Evolutionary conservation across 2,113 vertebrate species (phyloP).

Genomic region (Tamias sibiricus): DNA sequence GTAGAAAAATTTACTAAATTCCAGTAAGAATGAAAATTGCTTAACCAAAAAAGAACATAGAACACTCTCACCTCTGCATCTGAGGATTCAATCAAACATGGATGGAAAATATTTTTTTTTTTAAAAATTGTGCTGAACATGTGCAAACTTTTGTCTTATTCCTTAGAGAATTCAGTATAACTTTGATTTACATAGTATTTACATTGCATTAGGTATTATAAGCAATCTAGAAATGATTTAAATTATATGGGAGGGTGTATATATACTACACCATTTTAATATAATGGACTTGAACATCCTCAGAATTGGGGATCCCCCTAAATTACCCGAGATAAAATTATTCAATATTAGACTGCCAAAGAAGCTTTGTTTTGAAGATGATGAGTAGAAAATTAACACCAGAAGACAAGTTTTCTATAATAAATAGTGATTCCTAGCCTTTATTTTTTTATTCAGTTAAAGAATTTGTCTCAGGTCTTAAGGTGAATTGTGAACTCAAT

Average conservation of each 20-base stretch:
- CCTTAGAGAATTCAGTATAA: too few relatives aligned
- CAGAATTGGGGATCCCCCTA: too few relatives aligned
- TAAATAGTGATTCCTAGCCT: background rate
- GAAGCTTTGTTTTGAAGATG: slow-evolving; percentile 42
- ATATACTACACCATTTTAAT: too few relatives aligned
- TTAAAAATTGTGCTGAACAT: too few relatives aligned
- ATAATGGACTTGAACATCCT: too few relatives aligned
- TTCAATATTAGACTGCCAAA: slow-evolving; percentile 41
- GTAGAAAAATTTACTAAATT: slow-evolving; percentile 35
- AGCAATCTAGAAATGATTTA: too few relatives aligned
- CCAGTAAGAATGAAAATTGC: slow-evolving; percentile 14
- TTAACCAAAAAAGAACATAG: slow-evolving; percentile 6
- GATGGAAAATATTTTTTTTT: background rate
- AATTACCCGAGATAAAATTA: slow-evolving; percentile 59
- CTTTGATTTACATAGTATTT: too few relatives aligned
- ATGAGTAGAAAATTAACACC: slow-evolving; percentile 9
- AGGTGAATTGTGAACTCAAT: slow-evolving; percentile 27
- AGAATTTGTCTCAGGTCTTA: slow-evolving; percentile 11
- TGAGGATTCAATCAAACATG: background rate
- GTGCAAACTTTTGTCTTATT: too few relatives aligned
- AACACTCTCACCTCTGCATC: background rate
- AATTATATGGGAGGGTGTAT: too few relatives aligned
- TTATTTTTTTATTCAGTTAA: slow-evolving; percentile 52
- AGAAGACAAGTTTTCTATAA: slow-evolving; percentile 20
- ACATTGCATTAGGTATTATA: too few relatives aligned